Percentiles rank a stretch among this genome's conserved stretches.
phyloP scores from a whole-genome alignment of 2,797 vertebrate genomes.

The Poeciliopsis turneri region DNA sequence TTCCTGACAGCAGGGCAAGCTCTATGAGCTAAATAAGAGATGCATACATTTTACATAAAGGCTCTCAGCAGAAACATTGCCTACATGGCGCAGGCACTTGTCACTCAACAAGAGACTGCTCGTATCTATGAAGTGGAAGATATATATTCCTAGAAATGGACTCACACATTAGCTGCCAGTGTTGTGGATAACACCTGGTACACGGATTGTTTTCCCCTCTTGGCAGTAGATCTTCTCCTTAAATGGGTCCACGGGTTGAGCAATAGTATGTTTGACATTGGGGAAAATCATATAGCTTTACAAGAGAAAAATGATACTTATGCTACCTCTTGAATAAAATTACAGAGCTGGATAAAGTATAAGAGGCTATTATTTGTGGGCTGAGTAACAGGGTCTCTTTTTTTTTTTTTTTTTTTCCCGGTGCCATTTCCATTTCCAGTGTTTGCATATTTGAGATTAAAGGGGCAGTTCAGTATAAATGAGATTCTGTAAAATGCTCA shows the following conservation, averaged over 20 bases:
- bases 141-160: conserved; percentile 50
- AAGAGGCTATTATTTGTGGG: background rate
- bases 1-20: conserved; percentile 37
- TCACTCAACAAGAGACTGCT: conserved; percentile 47
- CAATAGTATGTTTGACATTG: conserved; percentile 5
- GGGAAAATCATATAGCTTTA: conserved; percentile 16
- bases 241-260: conserved; percentile 27
- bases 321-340: conserved; percentile 6
- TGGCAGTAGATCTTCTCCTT: conserved; percentile 29
- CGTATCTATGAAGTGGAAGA: conserved; percentile 33
- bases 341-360: conserved; percentile 1
- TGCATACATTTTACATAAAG: conserved; percentile 58
- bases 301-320: conserved; percentile 1
- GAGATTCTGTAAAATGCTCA: background rate
- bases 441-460: background rate
- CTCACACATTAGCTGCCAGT: conserved; percentile 41
- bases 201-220: conserved; percentile 19
- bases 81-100: conserved; percentile 46
- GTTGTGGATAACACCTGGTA: conserved; percentile 35
- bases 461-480: background rate
- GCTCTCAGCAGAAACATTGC: conserved; percentile 40
- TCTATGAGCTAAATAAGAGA: conserved; percentile 38
- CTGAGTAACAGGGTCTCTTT: background rate
- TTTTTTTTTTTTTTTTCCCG: background rate
- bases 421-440: background rate